phyloP scores from a whole-genome alignment of 1,140 invertebrate species.

The Elysia chlorotica region DNA sequence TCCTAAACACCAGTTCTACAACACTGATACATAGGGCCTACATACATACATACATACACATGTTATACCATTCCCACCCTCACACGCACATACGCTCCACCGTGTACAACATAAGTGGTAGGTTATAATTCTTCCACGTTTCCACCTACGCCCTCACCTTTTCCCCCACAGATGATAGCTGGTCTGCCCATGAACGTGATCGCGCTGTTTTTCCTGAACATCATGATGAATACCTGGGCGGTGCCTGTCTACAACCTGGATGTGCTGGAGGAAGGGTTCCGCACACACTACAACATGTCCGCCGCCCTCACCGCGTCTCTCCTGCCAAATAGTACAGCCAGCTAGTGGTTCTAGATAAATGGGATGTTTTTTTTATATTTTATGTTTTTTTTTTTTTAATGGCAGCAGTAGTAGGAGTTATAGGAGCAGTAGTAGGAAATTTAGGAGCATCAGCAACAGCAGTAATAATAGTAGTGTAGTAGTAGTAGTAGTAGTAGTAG shows the following conservation, averaged over 20 bases:
- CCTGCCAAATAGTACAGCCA: no score
- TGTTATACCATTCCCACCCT: not conserved
- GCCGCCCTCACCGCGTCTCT: no score
- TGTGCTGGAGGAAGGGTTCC: slow-evolving; percentile 9
- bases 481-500: no score
- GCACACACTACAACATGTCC: no score
- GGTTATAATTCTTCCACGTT: not conserved
- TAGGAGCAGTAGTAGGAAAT: no score
- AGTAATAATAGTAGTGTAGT: no score
- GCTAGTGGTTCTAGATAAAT: no score
- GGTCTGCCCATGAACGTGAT: slow-evolving; percentile 80
- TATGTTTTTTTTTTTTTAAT: no score
- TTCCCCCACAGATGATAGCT: slow-evolving; percentile 66
- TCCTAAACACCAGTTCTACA: no score
- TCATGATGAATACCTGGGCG: slow-evolving; percentile 71
- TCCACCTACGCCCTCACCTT: not conserved
- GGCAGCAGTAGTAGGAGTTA: no score
- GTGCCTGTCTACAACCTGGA: slow-evolving; percentile 18
- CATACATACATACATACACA: not conserved
- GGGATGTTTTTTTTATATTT: no score
- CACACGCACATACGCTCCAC: not conserved
- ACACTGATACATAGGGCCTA: not conserved
- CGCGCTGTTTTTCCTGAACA: slow-evolving; percentile 71
- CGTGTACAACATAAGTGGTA: not conserved
- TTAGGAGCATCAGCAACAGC: no score